phyloP scores from a whole-genome alignment of 2,113 vertebrate genomes.

The Gambusia affinis region DNA sequence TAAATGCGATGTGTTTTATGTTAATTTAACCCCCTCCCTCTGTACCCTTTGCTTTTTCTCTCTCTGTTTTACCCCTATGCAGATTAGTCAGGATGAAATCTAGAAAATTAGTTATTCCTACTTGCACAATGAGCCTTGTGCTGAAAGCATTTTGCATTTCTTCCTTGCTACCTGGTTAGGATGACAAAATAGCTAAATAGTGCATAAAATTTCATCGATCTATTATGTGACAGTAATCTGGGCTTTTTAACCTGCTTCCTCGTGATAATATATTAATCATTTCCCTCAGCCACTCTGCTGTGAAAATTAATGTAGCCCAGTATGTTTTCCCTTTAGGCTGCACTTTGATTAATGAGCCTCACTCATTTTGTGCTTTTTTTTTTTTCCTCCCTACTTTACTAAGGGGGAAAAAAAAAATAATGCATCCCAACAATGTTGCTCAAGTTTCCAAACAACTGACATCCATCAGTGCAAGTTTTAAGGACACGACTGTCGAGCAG shows the following conservation, averaged over 20 bases:
- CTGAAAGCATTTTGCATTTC: conserved; percentile 5
- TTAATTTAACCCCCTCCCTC: conserved; percentile 51
- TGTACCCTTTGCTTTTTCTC: neutral
- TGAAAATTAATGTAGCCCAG: conserved; percentile 71
- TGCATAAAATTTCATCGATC: conserved; percentile 60
- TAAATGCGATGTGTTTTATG: conserved; percentile 71
- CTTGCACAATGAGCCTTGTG: neutral
- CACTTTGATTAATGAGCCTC: conserved; percentile 73
- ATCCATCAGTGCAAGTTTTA: conserved; percentile 39
- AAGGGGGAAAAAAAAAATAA: conserved; percentile 17
- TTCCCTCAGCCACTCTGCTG: conserved; percentile 64
- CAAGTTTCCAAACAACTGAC: conserved; percentile 50
- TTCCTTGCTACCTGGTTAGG: conserved; percentile 2
- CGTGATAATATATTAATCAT: conserved; percentile 72
- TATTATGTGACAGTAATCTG: conserved; percentile 67
- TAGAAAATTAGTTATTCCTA: conserved; percentile 5
- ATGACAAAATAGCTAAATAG: conserved; percentile 54
- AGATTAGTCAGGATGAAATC: conserved; percentile 26
- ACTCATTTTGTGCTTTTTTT: conserved; percentile 27
- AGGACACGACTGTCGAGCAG: neutral
- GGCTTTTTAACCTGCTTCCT: conserved; percentile 73
- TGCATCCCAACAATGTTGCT: conserved; percentile 47
- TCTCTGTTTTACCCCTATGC: neutral
- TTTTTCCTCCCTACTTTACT: conserved; percentile 17
- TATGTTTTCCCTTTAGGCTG: conserved; percentile 71